Conservation (phyloP, 2,888 invertebrate genomes). For the Stenchaetothrips biformis region DNA sequence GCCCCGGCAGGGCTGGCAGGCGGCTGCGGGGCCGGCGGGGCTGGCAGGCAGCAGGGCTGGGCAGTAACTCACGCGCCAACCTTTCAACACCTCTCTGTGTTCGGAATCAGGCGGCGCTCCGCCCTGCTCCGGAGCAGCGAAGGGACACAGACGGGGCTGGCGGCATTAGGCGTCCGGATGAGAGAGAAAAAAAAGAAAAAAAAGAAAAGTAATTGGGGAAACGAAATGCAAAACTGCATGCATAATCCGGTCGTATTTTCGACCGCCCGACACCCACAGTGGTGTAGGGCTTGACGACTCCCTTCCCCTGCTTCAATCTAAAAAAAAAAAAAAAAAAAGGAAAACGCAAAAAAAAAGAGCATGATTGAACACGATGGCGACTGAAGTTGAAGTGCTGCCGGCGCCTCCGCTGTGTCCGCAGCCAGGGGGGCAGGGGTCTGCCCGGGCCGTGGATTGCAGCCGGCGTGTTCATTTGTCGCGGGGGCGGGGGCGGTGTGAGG, state of each 20-base stretch:
- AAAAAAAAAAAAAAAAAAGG: too few species aligned
- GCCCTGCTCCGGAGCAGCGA: background rate
- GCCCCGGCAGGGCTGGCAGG: background rate
- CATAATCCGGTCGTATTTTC: slow-evolving; percentile 12
- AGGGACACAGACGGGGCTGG: background rate
- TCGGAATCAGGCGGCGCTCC: background rate
- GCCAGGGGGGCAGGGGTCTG: background rate
- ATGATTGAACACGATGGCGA: background rate
- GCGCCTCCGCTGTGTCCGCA: background rate
- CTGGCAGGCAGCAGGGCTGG: background rate
- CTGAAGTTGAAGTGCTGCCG: background rate
- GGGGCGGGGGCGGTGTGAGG: background rate
- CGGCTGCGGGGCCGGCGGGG: background rate
- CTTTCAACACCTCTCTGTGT: slow-evolving; percentile 2
- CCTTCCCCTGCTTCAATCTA: too few species aligned
- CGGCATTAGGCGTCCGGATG: slow-evolving; percentile 9
- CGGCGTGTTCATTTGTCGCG: background rate
- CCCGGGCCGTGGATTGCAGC: background rate
- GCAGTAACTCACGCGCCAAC: background rate
- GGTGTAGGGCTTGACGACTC: too few species aligned
- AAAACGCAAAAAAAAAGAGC: too few species aligned
- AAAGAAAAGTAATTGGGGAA: background rate
- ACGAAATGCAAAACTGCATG: slow-evolving; percentile 19
- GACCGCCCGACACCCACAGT: background rate
- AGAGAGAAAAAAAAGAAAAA: background rate